phyloP scores from a whole-genome alignment of 2,113 vertebrate species.

The Hemiprocne comata region DNA sequence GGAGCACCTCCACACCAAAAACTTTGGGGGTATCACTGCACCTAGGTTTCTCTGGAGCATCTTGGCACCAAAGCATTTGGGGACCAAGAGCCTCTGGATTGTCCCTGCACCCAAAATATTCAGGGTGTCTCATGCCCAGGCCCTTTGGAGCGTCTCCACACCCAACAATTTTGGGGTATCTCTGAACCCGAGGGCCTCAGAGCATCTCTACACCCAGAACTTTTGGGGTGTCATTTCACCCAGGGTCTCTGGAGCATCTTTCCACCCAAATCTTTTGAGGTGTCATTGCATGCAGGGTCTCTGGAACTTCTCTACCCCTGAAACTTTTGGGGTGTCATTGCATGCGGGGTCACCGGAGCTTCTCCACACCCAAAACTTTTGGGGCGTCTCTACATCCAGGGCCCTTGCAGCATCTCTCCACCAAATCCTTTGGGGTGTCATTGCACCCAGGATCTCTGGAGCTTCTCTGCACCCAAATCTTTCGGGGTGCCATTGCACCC shows the following conservation, averaged over 20 bases:
- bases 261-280: not conserved
- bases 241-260: not conserved
- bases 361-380: not conserved
- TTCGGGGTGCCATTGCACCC: not conserved
- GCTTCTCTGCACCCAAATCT: not conserved
- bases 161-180: too few species aligned
- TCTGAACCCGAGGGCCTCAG: not conserved
- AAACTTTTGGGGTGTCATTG: not conserved
- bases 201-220: not conserved
- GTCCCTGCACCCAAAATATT: not conserved
- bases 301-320: too few species aligned
- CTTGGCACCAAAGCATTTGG: not conserved
- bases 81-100: not conserved
- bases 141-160: too few species aligned
- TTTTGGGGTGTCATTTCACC: too few species aligned
- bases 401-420: rapidly evolving
- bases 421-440: rapidly evolving
- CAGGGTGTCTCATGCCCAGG: not conserved
- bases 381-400: not conserved
- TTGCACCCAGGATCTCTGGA: not conserved
- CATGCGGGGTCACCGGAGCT: not conserved
- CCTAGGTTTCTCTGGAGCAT: not conserved
- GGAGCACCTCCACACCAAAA: not conserved
- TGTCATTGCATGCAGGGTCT: not conserved
- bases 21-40: not conserved